Evolutionary conservation across 2,888 invertebrate genomes (phyloP).

Genomic region (Catotricha subobsoleta): DNA sequence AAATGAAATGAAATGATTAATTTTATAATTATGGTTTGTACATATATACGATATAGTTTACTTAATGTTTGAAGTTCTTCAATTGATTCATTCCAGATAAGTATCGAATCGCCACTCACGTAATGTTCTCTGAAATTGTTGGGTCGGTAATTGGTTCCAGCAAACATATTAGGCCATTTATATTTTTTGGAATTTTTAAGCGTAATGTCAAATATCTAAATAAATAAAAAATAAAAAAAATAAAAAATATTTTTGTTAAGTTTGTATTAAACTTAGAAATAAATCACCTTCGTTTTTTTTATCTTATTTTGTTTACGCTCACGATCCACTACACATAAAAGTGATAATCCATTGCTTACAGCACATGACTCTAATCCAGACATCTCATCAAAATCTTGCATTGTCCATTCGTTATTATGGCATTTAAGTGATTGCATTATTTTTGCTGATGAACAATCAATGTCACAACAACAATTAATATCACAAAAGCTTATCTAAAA

Average conservation of each 20-base stretch:
- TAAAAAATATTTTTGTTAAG: no score
- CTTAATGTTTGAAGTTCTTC: conserved; percentile 16
- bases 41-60: conserved; percentile 9
- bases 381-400: conserved; percentile 20
- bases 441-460: conserved; percentile 35
- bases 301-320: not conserved
- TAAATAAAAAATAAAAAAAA: not conserved
- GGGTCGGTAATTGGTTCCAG: not conserved
- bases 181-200: conserved; percentile 6
- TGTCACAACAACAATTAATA: conserved; percentile 65
- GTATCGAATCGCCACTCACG: conserved; percentile 18
- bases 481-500: conserved; percentile 39
- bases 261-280: not conserved
- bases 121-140: conserved; percentile 14
- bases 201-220: conserved; percentile 1
- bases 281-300: not conserved
- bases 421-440: conserved; percentile 21
- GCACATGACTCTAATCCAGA: conserved; percentile 24
- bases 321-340: conserved; percentile 20
- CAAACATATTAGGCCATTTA: conserved; percentile 10
- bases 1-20: not conserved
- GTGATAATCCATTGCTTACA: conserved; percentile 17
- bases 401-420: conserved; percentile 9
- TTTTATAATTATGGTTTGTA: not conserved
- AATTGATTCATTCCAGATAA: conserved; percentile 16